phyloP scores from a whole-genome alignment of 2,113 vertebrate genomes.

The Anarrhichthys ocellatus region DNA sequence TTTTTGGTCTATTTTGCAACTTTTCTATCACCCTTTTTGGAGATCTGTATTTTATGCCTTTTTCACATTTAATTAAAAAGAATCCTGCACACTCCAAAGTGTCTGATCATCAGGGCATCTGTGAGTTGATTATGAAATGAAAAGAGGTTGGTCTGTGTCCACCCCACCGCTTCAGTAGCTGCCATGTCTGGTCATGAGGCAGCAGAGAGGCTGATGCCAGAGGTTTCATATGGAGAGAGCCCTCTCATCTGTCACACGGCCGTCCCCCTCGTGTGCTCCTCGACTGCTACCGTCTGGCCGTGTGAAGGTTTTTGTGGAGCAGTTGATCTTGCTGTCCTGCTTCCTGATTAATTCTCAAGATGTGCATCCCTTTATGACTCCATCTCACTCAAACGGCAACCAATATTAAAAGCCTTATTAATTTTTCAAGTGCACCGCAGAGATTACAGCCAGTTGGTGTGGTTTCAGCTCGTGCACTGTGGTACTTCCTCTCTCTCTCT shows the following conservation, averaged over 20 bases:
- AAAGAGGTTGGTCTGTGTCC: slow-evolving; percentile 23
- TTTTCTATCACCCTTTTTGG: slow-evolving; percentile 13
- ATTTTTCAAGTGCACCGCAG: slow-evolving; percentile 67
- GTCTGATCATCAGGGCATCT: neutral
- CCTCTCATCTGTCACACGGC: slow-evolving; percentile 55
- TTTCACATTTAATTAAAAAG: neutral
- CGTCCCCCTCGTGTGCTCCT: slow-evolving; percentile 13
- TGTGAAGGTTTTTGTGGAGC: slow-evolving; percentile 47
- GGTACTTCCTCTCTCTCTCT: neutral
- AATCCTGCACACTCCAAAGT: neutral
- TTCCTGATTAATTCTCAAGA: slow-evolving; percentile 60
- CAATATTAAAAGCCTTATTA: slow-evolving; percentile 78
- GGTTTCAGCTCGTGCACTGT: slow-evolving; percentile 26
- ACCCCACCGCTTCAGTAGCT: slow-evolving; percentile 16
- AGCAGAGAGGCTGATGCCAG: slow-evolving; percentile 56
- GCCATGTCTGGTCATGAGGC: slow-evolving; percentile 42
- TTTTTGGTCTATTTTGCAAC: slow-evolving; percentile 14
- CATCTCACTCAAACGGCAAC: slow-evolving; percentile 63
- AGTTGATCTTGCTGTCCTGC: slow-evolving; percentile 46
- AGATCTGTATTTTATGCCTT: neutral
- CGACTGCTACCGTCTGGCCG: slow-evolving; percentile 23
- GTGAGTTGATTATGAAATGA: slow-evolving; percentile 35
- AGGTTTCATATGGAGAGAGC: slow-evolving; percentile 23
- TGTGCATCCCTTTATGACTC: slow-evolving; percentile 62
- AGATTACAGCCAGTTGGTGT: slow-evolving; percentile 44